Evolutionary conservation across 2,888 invertebrate species (phyloP).

Genomic region (Eugnorisma glareosa): DNA sequence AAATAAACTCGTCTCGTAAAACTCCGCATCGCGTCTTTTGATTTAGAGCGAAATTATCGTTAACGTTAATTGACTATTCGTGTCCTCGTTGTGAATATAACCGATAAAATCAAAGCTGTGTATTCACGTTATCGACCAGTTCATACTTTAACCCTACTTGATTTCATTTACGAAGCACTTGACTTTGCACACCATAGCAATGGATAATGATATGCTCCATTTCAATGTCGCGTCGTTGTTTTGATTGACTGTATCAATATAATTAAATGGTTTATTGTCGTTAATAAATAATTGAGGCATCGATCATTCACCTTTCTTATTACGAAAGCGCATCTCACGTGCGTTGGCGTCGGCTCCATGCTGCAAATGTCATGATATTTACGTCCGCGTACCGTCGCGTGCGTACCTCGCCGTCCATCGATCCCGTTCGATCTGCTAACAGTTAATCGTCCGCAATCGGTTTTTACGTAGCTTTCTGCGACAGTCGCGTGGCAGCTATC

Average conservation of each 20-base stretch:
- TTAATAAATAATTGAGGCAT: constrained; percentile 75
- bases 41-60: constrained; percentile 75
- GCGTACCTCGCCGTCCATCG: constrained; percentile 77
- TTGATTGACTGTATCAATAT: constrained; percentile 9
- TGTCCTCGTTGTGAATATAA: constrained; percentile 63
- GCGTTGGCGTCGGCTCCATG: constrained; percentile 65
- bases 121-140: constrained; percentile 28
- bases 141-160: constrained; percentile 34
- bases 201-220: constrained; percentile 17
- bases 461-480: constrained; percentile 68
- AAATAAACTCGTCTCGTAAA: constrained; percentile 70
- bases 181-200: constrained; percentile 22
- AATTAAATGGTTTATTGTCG: constrained; percentile 28
- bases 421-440: constrained; percentile 78
- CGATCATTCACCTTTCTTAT: constrained; percentile 87
- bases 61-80: constrained; percentile 65
- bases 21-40: constrained; percentile 67
- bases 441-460: constrained; percentile 77
- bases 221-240: constrained; percentile 31
- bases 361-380: constrained; percentile 82
- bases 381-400: constrained; percentile 78
- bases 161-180: constrained; percentile 35
- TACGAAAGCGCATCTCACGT: constrained; percentile 79
- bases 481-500: constrained; percentile 68
- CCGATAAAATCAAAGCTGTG: constrained; percentile 39